Conservation (phyloP, 2,113 vertebrate species). For the Ceyx melanurus region DNA sequence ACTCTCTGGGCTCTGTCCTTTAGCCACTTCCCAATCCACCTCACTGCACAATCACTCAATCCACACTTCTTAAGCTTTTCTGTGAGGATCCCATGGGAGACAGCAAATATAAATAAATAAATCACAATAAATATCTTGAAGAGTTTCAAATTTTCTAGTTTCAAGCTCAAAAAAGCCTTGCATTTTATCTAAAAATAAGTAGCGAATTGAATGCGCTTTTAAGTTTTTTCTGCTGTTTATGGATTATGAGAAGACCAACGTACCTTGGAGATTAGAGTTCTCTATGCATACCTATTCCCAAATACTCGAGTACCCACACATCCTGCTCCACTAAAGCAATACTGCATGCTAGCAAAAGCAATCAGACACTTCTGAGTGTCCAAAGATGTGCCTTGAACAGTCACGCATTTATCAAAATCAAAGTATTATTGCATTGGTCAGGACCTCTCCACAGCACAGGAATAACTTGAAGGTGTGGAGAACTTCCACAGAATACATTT, state of each 20-base stretch:
- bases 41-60: too few relatives aligned
- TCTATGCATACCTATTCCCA: not conserved
- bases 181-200: not conserved
- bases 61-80: too few relatives aligned
- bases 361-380: not conserved
- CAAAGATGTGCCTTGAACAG: not conserved
- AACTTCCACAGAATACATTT: not conserved
- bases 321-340: not conserved
- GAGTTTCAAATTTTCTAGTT: not conserved
- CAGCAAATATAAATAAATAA: not conserved
- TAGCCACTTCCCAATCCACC: too few relatives aligned
- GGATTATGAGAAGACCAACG: not conserved
- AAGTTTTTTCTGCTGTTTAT: not conserved
- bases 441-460: not conserved
- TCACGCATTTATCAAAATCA: not conserved
- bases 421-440: not conserved
- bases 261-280: not conserved
- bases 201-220: not conserved
- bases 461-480: not conserved
- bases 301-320: not conserved
- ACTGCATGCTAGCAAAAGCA: not conserved
- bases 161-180: not conserved
- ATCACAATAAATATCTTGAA: not conserved
- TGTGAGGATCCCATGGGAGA: too few relatives aligned
- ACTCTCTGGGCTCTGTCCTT: too few relatives aligned